phyloP scores from a whole-genome alignment of 1,140 invertebrate genomes.

The Meloidogyne exigua region DNA sequence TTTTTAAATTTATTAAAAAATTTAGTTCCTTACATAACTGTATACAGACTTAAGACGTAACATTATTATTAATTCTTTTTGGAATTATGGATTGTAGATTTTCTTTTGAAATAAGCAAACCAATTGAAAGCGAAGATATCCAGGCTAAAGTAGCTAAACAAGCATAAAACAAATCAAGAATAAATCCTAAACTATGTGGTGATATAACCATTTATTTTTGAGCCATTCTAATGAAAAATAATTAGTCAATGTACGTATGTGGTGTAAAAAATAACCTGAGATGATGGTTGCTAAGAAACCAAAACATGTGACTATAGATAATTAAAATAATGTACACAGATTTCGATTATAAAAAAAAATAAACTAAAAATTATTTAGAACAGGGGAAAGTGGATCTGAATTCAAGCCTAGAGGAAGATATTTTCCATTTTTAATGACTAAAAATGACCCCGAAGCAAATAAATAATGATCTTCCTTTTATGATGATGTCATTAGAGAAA shows the following conservation, averaged over 20 bases:
- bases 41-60: neutral
- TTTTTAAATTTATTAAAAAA: neutral
- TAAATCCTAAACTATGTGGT: neutral
- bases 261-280: neutral
- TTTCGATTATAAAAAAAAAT: too few species aligned
- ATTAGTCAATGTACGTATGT: neutral
- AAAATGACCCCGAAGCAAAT: neutral
- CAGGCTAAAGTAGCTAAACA: neutral
- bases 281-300: neutral
- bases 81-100: neutral
- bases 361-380: too few species aligned
- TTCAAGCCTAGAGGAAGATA: too few species aligned
- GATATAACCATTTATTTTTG: neutral
- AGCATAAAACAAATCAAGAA: constrained; percentile 4
- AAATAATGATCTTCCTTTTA: neutral
- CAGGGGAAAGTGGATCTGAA: too few species aligned
- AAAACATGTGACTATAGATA: neutral
- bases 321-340: too few species aligned
- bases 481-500: neutral
- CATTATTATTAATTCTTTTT: neutral
- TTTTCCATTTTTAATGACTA: too few species aligned
- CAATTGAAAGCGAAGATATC: neutral
- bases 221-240: neutral
- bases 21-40: neutral
- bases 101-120: neutral